Evolutionary conservation across 2,113 vertebrate genomes (phyloP).

Genomic region (Eonycteris spelaea): DNA sequence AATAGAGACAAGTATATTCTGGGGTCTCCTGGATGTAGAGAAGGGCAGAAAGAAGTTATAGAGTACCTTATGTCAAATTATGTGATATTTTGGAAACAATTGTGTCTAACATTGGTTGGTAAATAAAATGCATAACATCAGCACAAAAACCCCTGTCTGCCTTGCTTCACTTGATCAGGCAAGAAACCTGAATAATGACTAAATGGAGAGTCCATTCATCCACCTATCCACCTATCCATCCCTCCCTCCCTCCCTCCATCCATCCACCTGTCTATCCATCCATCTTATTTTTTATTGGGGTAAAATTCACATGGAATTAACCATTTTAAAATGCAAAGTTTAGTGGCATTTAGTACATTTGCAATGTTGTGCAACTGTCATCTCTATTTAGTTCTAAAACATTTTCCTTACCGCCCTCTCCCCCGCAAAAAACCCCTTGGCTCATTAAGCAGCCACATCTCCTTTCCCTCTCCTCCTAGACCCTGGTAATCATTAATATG

Average conservation of each 20-base stretch:
- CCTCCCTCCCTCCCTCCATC: neutral
- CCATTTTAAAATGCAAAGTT: neutral
- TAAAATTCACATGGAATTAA: neutral
- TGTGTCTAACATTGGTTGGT: neutral
- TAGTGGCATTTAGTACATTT: neutral
- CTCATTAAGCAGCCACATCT: neutral
- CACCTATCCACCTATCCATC: no score
- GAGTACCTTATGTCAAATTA: neutral
- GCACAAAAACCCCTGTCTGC: neutral
- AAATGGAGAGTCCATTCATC: neutral
- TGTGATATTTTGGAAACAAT: neutral
- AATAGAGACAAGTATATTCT: neutral
- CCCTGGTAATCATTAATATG: neutral
- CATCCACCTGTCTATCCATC: no score
- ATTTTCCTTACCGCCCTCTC: neutral
- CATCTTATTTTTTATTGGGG: neutral
- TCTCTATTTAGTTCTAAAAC: neutral
- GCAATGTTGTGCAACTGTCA: neutral
- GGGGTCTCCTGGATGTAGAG: neutral
- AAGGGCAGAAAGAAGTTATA: neutral
- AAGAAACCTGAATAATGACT: neutral
- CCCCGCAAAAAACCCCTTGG: neutral
- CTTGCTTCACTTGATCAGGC: neutral
- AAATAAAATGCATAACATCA: neutral
- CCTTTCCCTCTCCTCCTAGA: neutral